phyloP scores from a whole-genome alignment of 1,140 invertebrate species.

The Campoletis sonorensis region DNA sequence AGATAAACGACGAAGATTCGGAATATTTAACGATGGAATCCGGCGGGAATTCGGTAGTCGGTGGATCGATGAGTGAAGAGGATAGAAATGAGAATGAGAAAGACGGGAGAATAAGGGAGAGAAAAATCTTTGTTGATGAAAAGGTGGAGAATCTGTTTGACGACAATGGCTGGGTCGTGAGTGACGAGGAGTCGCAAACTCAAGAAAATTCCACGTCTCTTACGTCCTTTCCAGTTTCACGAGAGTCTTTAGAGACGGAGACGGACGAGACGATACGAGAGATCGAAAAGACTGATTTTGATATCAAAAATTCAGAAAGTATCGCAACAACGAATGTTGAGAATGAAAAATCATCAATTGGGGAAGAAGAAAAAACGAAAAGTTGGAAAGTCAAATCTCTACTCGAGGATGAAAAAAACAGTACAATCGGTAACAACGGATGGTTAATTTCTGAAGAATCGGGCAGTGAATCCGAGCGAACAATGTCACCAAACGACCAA shows the following conservation, averaged over 20 bases:
- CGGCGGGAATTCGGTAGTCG: background rate
- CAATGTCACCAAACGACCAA: constrained; percentile 44
- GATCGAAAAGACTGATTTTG: constrained; percentile 37
- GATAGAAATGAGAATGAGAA: background rate
- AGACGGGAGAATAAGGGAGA: background rate
- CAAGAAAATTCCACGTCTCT: constrained; percentile 7
- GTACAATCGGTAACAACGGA: constrained; percentile 64
- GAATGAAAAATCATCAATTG: background rate
- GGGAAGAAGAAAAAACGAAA: background rate
- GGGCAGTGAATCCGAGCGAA: constrained; percentile 62
- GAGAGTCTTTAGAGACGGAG: background rate
- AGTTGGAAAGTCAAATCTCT: constrained; percentile 9
- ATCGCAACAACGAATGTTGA: background rate
- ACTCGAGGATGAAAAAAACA: background rate
- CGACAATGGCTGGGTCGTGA: constrained; percentile 72
- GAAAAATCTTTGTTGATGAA: constrained; percentile 48
- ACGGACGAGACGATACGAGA: constrained; percentile 16
- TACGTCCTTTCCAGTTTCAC: background rate
- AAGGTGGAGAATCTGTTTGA: constrained; percentile 69
- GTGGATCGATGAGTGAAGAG: constrained; percentile 32
- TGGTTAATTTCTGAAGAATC: constrained; percentile 68
- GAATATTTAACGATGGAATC: constrained; percentile 43
- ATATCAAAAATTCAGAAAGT: background rate
- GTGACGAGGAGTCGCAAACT: constrained; percentile 57
- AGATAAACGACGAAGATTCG: constrained; percentile 1